phyloP scores from a whole-genome alignment of 2,888 invertebrate species.

The Hyposoter dolosus region DNA sequence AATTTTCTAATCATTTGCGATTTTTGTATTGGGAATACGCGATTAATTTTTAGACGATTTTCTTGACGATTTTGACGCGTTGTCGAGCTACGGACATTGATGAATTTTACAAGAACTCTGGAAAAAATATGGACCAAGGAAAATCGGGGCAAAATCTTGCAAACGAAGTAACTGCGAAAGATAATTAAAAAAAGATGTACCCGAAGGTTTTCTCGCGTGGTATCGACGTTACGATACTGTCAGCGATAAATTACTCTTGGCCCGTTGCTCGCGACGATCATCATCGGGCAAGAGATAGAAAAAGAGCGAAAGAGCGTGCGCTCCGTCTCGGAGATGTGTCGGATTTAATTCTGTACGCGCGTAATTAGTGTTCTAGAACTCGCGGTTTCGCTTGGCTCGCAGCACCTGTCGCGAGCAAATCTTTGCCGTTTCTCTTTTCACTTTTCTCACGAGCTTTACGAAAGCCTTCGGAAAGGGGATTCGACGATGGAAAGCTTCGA shows the following conservation, averaged over 20 bases:
- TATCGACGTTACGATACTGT: conserved; percentile 41
- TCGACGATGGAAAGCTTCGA: conserved; percentile 24
- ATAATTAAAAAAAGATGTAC: not conserved
- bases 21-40: no score
- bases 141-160: not conserved
- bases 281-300: conserved; percentile 5
- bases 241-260: conserved; percentile 64
- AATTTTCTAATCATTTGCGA: no score
- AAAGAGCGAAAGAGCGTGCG: not conserved
- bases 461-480: conserved; percentile 47
- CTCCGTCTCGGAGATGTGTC: conserved; percentile 73
- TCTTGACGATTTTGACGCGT: not conserved
- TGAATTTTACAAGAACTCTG: not conserved
- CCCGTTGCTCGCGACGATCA: conserved; percentile 18
- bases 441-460: not conserved
- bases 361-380: conserved; percentile 79
- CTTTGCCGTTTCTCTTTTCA: conserved; percentile 49
- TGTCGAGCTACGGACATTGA: not conserved
- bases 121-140: not conserved
- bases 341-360: conserved; percentile 82
- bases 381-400: conserved; percentile 82
- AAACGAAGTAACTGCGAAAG: not conserved
- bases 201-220: not conserved
- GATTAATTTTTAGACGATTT: not conserved
- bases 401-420: conserved; percentile 81